Evolutionary conservation across 2,797 vertebrate species (phyloP).

Genomic region (Lepilemur ruficaudatus): DNA sequence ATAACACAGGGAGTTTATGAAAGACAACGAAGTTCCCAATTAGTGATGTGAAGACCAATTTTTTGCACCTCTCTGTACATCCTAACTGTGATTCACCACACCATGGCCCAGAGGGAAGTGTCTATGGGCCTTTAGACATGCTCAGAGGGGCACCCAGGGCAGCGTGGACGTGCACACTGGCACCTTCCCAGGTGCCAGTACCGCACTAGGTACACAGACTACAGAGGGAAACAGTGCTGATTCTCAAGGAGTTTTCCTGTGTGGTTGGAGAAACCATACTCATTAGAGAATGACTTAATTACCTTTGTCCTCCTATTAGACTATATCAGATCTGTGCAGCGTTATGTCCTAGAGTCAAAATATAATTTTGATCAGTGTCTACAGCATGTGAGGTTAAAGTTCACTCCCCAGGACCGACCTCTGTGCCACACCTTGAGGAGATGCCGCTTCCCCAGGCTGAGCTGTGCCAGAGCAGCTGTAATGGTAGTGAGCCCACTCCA

Average conservation of each 20-base stretch:
- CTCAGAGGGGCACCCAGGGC: background rate
- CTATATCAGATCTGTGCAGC: background rate
- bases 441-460: fast-evolving
- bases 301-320: background rate
- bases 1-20: background rate
- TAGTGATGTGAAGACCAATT: background rate
- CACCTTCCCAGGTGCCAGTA: background rate
- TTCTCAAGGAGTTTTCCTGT: background rate
- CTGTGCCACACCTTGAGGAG: too few relatives aligned
- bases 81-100: background rate
- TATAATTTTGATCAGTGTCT: background rate
- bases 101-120: fast-evolving
- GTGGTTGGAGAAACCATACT: background rate
- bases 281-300: background rate
- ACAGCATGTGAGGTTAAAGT: fast-evolving
- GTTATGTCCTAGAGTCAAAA: fast-evolving
- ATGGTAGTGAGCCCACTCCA: background rate
- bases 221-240: background rate
- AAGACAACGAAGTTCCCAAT: background rate
- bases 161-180: background rate
- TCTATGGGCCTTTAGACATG: background rate
- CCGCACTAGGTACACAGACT: too few relatives aligned
- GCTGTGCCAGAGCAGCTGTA: background rate
- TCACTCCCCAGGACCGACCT: background rate
- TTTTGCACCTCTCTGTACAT: background rate